Conservation (phyloP, 2,797 vertebrate species). For the Amniataba percoides region DNA sequence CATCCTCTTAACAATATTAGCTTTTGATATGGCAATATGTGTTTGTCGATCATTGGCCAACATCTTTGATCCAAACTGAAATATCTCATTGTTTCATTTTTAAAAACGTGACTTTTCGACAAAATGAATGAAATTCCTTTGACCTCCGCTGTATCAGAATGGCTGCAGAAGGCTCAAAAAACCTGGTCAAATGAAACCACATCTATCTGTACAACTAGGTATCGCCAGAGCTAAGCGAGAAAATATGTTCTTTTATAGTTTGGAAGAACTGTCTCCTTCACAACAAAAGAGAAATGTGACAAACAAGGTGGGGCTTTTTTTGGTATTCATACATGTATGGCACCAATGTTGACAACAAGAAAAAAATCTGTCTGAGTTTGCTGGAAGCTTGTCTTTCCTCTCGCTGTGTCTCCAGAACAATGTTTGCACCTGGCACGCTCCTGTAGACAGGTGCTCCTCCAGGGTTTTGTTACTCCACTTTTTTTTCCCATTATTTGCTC, state of each 20-base stretch:
- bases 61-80: neutral
- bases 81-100: neutral
- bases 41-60: neutral
- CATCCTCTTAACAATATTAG: neutral
- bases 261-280: neutral
- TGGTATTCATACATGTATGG: conserved; percentile 23
- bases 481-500: conserved; percentile 82
- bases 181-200: neutral
- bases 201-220: neutral
- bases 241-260: neutral
- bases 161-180: neutral
- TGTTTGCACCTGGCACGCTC: conserved; percentile 86
- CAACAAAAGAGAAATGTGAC: neutral
- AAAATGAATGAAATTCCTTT: neutral
- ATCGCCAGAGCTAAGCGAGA: neutral
- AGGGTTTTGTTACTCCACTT: conserved; percentile 73
- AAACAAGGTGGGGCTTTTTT: conserved; percentile 5
- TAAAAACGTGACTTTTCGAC: too few species aligned
- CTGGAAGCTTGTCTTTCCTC: conserved; percentile 55
- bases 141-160: neutral
- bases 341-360: conserved; percentile 35
- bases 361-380: conserved; percentile 46
- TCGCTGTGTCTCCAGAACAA: conserved; percentile 65
- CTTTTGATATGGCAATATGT: neutral
- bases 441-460: conserved; percentile 84